Evolutionary conservation across 2,113 vertebrate species (phyloP), one percentile per base, ranked within the genome.

Genomic region (Micronisus gabar): DNA sequence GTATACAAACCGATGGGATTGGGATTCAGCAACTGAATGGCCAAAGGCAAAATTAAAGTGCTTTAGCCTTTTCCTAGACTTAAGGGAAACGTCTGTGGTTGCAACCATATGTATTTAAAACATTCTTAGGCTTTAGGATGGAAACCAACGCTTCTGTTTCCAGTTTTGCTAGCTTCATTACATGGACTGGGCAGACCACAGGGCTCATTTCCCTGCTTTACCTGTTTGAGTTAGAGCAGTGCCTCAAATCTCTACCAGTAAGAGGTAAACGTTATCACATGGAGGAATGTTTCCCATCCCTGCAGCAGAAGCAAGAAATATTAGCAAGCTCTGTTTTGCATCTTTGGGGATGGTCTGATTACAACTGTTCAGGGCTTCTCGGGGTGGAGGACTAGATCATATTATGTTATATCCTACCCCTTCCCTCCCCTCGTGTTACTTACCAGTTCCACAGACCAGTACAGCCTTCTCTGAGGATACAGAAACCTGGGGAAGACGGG

Each of bases 1-100:
- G 23, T 3, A 45, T 5, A 36, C 45, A 79, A 47, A 74, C 13
- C 1, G 1, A 5, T 1, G 5, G 38, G 15, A 25, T 11, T 30
- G 25, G 30, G 20, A 74, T 66, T 81, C 41, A 38, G 61, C 63
- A 85, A 25, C 45, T 16, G 26, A 70, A 47, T 0, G 4, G 48
- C 48, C 47, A 36, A 41, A 84, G 63, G 34, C 62, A 87, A 65
- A 84, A 65, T n/a, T 6, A 81, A 72, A 29, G 34, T 30, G 32
- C 40, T 79, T 58, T 19, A 74, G 36, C 10, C 38, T 74, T 79
- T 53, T 88, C 66, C 62, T 48, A 14, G 27, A 48, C 52, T 26
- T 71, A 30, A 43, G 43, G 23, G 63, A 52, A 81, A 84, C 11
- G 23, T 47, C 59, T 2, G 8, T 29, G 6, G 12, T 34, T 58